Percentiles rank a stretch among this genome's conserved stretches.
These are phyloP conservation scores for Gymnocheta viridis DNA, from an alignment of 2,888 invertebrate genomes.

Conservation along the genomic window DNA sequence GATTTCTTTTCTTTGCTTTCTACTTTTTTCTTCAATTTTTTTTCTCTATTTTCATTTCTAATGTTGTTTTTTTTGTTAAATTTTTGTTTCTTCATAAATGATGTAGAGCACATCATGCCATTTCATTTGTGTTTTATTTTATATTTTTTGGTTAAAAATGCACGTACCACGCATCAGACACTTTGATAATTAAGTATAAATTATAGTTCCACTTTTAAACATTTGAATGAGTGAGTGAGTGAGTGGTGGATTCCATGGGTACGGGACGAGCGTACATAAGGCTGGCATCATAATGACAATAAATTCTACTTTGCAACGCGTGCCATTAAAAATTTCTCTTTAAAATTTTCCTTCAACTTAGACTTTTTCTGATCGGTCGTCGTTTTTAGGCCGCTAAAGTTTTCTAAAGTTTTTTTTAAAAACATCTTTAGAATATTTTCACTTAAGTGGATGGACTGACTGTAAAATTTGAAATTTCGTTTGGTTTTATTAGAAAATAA, in stretches of 20 bases:
- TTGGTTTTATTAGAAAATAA: slow-evolving; percentile 7
- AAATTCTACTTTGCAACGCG: slow-evolving; percentile 54
- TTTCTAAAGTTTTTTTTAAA: slow-evolving; percentile 44
- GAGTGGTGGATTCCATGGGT: slow-evolving; percentile 21
- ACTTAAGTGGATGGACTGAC: neutral
- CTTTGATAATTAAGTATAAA: slow-evolving; percentile 66
- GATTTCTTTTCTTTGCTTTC: slow-evolving; percentile 24
- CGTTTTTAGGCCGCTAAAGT: neutral
- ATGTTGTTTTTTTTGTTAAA: neutral
- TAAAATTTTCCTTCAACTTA: slow-evolving; percentile 4
- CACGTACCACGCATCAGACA: slow-evolving; percentile 66
- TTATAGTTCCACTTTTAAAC: slow-evolving; percentile 63
- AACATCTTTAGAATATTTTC: slow-evolving; percentile 16
- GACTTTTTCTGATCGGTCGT: neutral
- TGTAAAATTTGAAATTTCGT: slow-evolving; percentile 12
- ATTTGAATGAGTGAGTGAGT: slow-evolving; percentile 17
- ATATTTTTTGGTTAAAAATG: slow-evolving; percentile 50
- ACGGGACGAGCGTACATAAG: neutral
- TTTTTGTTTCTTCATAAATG: slow-evolving; percentile 30
- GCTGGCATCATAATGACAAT: slow-evolving; percentile 36
- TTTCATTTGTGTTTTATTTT: neutral
- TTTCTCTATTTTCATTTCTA: neutral
- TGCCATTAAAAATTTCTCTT: slow-evolving; percentile 54
- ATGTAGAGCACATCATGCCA: slow-evolving; percentile 29
- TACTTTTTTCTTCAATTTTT: slow-evolving; percentile 8